phyloP scores from a whole-genome alignment of 2,888 invertebrate species.

The Ashinkailepas kermadecensis region DNA sequence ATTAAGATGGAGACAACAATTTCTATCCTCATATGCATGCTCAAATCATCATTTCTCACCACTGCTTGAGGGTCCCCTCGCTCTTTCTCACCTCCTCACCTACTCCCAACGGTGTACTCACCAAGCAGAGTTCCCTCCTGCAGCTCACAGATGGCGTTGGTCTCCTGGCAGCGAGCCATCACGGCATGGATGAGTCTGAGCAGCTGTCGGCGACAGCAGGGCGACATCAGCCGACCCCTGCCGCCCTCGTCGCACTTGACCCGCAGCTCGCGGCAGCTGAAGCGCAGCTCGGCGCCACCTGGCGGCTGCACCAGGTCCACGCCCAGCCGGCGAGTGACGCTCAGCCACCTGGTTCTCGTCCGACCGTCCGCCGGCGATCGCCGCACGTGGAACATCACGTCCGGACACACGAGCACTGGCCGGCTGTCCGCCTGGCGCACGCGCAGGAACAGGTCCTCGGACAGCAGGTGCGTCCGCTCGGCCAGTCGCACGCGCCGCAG shows the following conservation, averaged over 20 bases:
- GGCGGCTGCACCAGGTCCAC: slow-evolving; percentile 25
- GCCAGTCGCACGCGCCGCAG: slow-evolving; percentile 33
- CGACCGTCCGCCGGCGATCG: neutral
- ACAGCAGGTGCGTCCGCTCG: neutral
- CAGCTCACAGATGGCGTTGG: slow-evolving; percentile 29
- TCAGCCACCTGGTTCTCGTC: slow-evolving; percentile 25
- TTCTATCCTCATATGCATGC: no score
- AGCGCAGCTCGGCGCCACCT: slow-evolving; percentile 24
- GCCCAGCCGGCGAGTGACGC: slow-evolving; percentile 24
- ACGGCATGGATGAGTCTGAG: slow-evolving; percentile 30
- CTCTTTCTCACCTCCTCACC: no score
- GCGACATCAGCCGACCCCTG: slow-evolving; percentile 31
- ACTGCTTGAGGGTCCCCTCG: no score
- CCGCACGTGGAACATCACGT: slow-evolving; percentile 38
- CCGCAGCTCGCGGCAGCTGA: slow-evolving; percentile 35
- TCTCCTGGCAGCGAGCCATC: slow-evolving; percentile 29
- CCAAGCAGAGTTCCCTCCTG: slow-evolving; percentile 32
- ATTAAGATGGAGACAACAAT: no score
- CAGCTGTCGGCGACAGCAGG: slow-evolving; percentile 36
- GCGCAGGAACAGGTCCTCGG: slow-evolving; percentile 36
- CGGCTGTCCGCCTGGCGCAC: slow-evolving; percentile 31
- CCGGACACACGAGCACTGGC: slow-evolving; percentile 38
- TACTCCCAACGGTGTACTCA: neutral
- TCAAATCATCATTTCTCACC: no score
- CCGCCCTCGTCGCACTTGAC: slow-evolving; percentile 31